Conservation (phyloP, 1,140 invertebrate genomes). For the Bombus difficillimus region DNA sequence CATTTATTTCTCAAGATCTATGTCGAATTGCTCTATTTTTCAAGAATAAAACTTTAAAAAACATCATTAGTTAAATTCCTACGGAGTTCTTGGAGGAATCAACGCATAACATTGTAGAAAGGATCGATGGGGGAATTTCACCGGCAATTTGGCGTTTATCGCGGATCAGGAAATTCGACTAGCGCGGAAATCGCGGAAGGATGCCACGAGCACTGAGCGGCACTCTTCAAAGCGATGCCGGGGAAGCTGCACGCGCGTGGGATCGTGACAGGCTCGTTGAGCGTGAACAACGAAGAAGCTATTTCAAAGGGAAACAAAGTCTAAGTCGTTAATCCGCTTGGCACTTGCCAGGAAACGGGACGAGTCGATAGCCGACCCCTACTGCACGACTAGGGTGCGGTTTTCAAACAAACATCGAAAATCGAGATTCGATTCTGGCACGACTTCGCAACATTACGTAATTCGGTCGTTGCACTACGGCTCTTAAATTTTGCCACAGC, state of each 20-base stretch:
- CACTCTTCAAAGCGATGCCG: constrained; percentile 54
- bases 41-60: background rate
- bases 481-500: constrained; percentile 15
- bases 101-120: background rate
- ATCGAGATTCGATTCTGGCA: constrained; percentile 50
- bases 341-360: constrained; percentile 4
- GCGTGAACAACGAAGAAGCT: constrained; percentile 2
- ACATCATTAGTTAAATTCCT: too few species aligned
- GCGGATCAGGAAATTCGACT: constrained; percentile 17
- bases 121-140: background rate
- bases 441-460: constrained; percentile 12
- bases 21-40: background rate
- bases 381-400: background rate
- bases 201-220: constrained; percentile 12
- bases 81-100: too few species aligned
- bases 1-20: background rate
- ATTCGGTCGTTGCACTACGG: constrained; percentile 39
- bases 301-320: constrained; percentile 35
- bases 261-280: constrained; percentile 39
- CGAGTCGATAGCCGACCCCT: constrained; percentile 32
- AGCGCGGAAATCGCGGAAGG: constrained; percentile 5
- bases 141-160: constrained; percentile 14
- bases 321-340: constrained; percentile 24
- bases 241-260: constrained; percentile 42
- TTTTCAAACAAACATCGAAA: constrained; percentile 34